Base-by-base conservation (phyloP, 2,113 vertebrate genomes). In the Callaeas wilsoni region DNA sequence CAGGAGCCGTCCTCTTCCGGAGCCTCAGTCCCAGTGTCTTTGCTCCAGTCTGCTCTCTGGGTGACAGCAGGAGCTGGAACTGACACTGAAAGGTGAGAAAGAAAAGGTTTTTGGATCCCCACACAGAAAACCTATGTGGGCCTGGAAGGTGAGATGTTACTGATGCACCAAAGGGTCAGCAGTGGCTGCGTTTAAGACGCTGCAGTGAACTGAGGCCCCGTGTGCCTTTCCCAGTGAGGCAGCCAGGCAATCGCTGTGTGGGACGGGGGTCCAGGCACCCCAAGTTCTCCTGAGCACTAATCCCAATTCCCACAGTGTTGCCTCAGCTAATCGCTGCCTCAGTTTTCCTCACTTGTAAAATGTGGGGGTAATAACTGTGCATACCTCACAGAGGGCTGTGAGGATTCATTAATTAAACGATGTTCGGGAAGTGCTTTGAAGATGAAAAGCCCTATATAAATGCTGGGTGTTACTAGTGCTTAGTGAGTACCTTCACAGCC, bases 371-470 rank as follows among this genome's bases (percentile, higher is more conserved):
- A 94, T 95, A 96, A 90, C 94, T 96, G 83, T 68, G 86, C 92
- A 90, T 95, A 90, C 80, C 93, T 97, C 83, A 84, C 25, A 89
- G 92, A 96, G 92, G 90, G 88, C 93, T 94, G 85, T 87, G 96
- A 96, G 94, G 96, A 96, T 96, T 96, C 92, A 90, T 97, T 97
- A 97, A 96, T 97, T 95, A 96, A 94, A 93, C 12, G 37, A 92
- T 57, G 92, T 92, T 97, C 86, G 95, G 93, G 95, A 97, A 96
- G 95, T 84, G 79, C 96, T 97, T 96, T 97, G 96, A 97, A 97
- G 95, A 97, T 97, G 93, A 97, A 97, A 97, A 96, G 95, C 95
- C 90, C 93, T 46, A 81, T 96, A 96, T 97, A 96, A 97, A 92
- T 93, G 94, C 95, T 96, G 96, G 95, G 94, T 97, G 94, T 97